phyloP scores from a whole-genome alignment of 2,888 invertebrate genomes.

The Agonopterix subpropinquella region DNA sequence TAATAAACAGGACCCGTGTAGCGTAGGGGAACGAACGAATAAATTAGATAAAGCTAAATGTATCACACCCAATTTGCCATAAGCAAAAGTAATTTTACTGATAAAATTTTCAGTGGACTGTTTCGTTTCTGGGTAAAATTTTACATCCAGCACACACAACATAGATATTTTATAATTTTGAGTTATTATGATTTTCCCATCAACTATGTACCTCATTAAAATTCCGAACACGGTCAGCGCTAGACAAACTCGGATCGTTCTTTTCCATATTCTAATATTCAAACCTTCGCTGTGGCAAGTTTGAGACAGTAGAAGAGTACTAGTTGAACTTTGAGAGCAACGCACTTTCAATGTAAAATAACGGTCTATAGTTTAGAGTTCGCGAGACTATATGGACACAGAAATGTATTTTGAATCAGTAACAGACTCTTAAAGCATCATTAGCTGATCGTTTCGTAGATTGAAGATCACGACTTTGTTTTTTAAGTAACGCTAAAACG shows the following conservation, averaged over 20 bases:
- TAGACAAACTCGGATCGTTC: slow-evolving; percentile 23
- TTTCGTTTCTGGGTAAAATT: no score
- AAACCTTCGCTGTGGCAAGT: slow-evolving; percentile 37
- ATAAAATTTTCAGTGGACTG: neutral
- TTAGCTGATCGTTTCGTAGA: no score
- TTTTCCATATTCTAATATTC: slow-evolving; percentile 36
- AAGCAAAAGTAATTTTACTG: slow-evolving; percentile 7
- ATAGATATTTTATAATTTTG: no score
- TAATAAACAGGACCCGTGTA: slow-evolving; percentile 21
- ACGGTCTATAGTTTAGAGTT: slow-evolving; percentile 32
- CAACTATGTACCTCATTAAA: slow-evolving; percentile 1
- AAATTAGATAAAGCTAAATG: slow-evolving; percentile 34
- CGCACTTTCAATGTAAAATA: slow-evolving; percentile 50
- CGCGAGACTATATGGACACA: slow-evolving; percentile 27
- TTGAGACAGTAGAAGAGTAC: slow-evolving; percentile 29
- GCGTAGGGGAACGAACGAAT: slow-evolving; percentile 21
- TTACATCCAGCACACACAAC: no score
- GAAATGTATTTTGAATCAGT: slow-evolving; percentile 21
- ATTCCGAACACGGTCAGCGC: slow-evolving; percentile 11
- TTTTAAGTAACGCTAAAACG: no score
- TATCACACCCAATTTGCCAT: slow-evolving; percentile 21
- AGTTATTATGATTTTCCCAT: no score
- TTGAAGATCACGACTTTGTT: no score
- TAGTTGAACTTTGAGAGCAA: slow-evolving; percentile 48
- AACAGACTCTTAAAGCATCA: no score